Percentiles rank a stretch among this genome's conserved stretches.
Evolutionary conservation across 2,888 invertebrate genomes (phyloP).

Genomic region (Marronus borbonicus): DNA sequence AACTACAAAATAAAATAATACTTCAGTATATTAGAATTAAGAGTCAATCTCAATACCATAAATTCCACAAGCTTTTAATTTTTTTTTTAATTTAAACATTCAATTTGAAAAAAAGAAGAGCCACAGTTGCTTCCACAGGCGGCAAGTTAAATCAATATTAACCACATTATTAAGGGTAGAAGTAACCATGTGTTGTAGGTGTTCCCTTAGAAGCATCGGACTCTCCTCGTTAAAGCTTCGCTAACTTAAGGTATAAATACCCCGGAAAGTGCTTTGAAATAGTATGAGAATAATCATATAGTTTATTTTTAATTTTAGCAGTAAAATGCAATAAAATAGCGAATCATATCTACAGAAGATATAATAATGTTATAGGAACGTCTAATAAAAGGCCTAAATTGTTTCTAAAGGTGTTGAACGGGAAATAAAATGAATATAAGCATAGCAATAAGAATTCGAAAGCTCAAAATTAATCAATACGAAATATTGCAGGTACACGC

Average conservation of each 20-base stretch:
- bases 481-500: too few relatives aligned
- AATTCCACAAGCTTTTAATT: too few relatives aligned
- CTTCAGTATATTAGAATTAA: too few relatives aligned
- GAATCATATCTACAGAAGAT: conserved; percentile 1
- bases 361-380: background rate
- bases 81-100: too few relatives aligned
- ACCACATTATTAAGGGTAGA: conserved; percentile 26
- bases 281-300: background rate
- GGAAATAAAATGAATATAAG: conserved; percentile 1
- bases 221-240: background rate
- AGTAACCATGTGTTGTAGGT: conserved; percentile 17
- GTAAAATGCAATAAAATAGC: background rate
- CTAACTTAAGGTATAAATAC: conserved; percentile 14
- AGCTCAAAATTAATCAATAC: conserved; percentile 31
- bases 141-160: conserved; percentile 34
- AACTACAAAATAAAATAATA: too few relatives aligned
- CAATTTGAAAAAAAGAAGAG: conserved; percentile 28
- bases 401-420: background rate
- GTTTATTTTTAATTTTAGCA: background rate
- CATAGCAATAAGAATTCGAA: background rate
- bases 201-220: conserved; percentile 28
- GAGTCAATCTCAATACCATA: too few relatives aligned
- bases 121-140: conserved; percentile 31
- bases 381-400: background rate
- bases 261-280: background rate